Percentiles rank a stretch among this genome's conserved stretches.
Conservation (phyloP, 2,888 invertebrate genomes). For the Eupeodes luniger region DNA sequence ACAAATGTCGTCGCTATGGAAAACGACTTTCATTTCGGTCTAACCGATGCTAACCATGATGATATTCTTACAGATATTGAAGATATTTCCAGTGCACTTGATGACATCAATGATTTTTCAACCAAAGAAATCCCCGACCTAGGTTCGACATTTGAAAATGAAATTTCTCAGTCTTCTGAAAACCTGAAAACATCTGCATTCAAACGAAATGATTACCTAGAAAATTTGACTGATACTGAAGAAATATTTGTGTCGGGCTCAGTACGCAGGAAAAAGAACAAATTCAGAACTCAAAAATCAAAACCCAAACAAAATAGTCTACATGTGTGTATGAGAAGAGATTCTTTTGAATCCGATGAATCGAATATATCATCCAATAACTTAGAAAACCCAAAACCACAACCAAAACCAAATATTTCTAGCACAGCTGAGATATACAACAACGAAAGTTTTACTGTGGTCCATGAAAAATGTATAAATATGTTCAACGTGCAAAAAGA, state of each 20-base stretch:
- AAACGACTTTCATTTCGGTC: conserved; percentile 81
- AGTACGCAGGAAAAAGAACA: conserved; percentile 81
- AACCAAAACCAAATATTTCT: conserved; percentile 34
- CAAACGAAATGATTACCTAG: conserved; percentile 49
- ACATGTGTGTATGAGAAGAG: neutral
- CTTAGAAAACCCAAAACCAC: neutral
- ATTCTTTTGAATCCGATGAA: conserved; percentile 13
- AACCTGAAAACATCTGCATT: conserved; percentile 77
- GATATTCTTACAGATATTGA: conserved; percentile 84
- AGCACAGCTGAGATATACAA: conserved; percentile 83
- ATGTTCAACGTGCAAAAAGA: conserved; percentile 84
- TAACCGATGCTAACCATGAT: conserved; percentile 81
- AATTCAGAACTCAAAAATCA: conserved; percentile 80
- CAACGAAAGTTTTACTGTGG: conserved; percentile 84
- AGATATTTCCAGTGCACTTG: conserved; percentile 81
- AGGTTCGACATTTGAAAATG: conserved; percentile 78
- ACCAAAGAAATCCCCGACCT: conserved; percentile 71
- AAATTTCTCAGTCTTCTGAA: conserved; percentile 76
- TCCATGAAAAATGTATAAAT: conserved; percentile 84
- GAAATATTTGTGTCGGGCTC: conserved; percentile 83
- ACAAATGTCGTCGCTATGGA: conserved; percentile 85
- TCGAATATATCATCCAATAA: neutral
- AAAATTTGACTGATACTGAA: conserved; percentile 83
- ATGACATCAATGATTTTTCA: conserved; percentile 77
- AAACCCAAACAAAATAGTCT: conserved; percentile 77